Conservation (phyloP, 2,888 invertebrate species). For the Trichogramma dendrolimi region DNA sequence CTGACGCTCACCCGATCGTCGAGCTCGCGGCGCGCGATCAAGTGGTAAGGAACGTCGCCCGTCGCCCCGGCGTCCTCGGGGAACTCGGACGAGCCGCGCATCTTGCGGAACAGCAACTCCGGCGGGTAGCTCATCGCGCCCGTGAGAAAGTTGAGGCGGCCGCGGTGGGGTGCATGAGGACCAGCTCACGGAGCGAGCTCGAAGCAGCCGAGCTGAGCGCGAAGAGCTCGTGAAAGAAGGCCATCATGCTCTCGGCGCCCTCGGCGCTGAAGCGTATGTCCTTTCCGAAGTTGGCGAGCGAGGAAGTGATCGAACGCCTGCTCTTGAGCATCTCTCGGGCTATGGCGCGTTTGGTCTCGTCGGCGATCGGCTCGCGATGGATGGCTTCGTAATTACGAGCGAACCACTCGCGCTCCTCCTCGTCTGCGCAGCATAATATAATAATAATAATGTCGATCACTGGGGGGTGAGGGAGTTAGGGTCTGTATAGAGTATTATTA, state of each 20-base stretch:
- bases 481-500: slow-evolving; percentile 43
- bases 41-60: slow-evolving; percentile 91
- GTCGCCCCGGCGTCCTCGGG: slow-evolving; percentile 69
- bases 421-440: slow-evolving; percentile 51
- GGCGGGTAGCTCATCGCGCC: slow-evolving; percentile 80
- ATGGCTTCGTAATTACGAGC: slow-evolving; percentile 64
- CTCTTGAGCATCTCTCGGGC: slow-evolving; percentile 77
- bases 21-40: slow-evolving; percentile 65
- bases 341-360: slow-evolving; percentile 59
- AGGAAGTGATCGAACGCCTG: slow-evolving; percentile 90
- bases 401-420: slow-evolving; percentile 87
- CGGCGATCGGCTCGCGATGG: slow-evolving; percentile 52
- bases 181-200: slow-evolving; percentile 71
- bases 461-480: no score
- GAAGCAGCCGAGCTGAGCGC: slow-evolving; percentile 64
- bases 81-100: slow-evolving; percentile 84
- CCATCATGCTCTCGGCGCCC: slow-evolving; percentile 90
- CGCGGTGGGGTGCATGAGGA: slow-evolving; percentile 90
- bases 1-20: slow-evolving; percentile 70
- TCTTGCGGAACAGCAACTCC: slow-evolving; percentile 83
- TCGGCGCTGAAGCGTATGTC: slow-evolving; percentile 95
- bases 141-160: slow-evolving; percentile 82
- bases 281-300: slow-evolving; percentile 84
- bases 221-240: slow-evolving; percentile 80
- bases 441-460: no score